Evolutionary conservation across 2,888 invertebrate species (phyloP).

Genomic region (Panopea generosa): DNA sequence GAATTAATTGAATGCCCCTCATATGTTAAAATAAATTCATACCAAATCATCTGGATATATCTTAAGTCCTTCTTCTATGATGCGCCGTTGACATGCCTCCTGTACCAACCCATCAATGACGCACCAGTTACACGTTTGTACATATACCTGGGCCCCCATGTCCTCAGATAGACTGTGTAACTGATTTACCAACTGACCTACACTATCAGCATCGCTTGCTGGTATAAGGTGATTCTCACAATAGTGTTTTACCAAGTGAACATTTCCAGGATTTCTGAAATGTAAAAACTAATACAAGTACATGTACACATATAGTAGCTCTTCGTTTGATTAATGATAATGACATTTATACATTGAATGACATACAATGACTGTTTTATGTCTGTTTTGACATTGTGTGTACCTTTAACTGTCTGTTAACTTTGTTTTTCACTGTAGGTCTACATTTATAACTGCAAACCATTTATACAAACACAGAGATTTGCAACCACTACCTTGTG

Average conservation of each 20-base stretch:
- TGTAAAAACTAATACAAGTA: background rate
- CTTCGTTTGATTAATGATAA: background rate
- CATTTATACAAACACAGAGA: no score
- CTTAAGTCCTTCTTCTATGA: conserved; percentile 45
- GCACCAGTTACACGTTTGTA: conserved; percentile 42
- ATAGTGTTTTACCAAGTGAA: conserved; percentile 30
- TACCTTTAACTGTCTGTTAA: no score
- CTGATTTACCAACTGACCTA: conserved; percentile 36
- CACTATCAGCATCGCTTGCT: conserved; percentile 35
- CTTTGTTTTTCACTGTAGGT: no score
- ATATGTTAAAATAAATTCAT: no score
- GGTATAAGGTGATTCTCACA: conserved; percentile 44
- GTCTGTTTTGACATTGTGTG: no score
- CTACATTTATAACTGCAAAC: no score
- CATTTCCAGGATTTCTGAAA: conserved; percentile 50
- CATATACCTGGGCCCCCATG: conserved; percentile 29
- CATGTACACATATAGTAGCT: background rate
- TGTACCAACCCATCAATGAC: conserved; percentile 15
- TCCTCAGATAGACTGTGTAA: conserved; percentile 27
- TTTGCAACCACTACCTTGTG: no score
- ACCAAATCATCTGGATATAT: conserved; percentile 53
- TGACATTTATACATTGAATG: no score
- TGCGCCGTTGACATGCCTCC: conserved; percentile 39
- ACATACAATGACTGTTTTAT: no score
- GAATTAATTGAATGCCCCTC: no score